Percentiles rank a stretch among this genome's conserved stretches.
Evolutionary conservation across 2,888 invertebrate species (phyloP).

Genomic region (Megamerina dolium): DNA sequence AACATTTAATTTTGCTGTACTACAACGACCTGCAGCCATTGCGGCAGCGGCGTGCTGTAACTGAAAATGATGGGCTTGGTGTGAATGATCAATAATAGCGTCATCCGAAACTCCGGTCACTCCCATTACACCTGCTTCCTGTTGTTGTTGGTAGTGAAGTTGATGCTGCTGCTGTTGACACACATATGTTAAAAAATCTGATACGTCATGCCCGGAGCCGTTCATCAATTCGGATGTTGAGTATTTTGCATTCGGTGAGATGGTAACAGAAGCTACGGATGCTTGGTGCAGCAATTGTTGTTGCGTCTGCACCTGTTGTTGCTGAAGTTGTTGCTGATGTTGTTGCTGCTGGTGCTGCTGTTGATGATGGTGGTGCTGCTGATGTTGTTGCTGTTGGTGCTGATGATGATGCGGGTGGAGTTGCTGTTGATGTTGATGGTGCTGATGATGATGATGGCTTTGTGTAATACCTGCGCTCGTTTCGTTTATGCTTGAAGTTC

Average conservation of each 20-base stretch:
- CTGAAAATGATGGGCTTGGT: constrained; percentile 31
- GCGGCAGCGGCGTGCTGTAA: constrained; percentile 26
- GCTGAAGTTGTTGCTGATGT: constrained; percentile 23
- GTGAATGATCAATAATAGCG: constrained; percentile 15
- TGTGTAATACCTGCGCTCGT: constrained; percentile 42
- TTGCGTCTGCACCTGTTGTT: constrained; percentile 21
- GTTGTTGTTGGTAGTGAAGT: too few species aligned
- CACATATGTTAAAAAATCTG: constrained; percentile 94
- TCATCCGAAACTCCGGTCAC: constrained; percentile 1
- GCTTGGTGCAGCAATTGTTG: constrained; percentile 21
- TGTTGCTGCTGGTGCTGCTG: constrained; percentile 22
- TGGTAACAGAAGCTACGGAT: constrained; percentile 49
- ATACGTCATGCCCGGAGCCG: constrained; percentile 83
- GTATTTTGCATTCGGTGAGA: constrained; percentile 48
- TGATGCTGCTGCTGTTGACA: too few species aligned
- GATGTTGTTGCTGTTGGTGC: constrained; percentile 22
- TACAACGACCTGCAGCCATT: constrained; percentile 11
- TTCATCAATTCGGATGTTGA: too few species aligned
- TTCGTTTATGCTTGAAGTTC: too few species aligned
- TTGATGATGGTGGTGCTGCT: constrained; percentile 22
- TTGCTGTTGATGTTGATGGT: too few species aligned
- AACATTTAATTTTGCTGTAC: constrained; percentile 55
- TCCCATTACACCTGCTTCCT: constrained; percentile 72
- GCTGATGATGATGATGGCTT: constrained; percentile 25
- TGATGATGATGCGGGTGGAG: too few species aligned